A percentile compares a stretch with the other conserved stretches of the same genome.
These are phyloP conservation scores for Trachelus troglodyta DNA, from an alignment of 2,888 invertebrate genomes.

Conservation along the genomic window DNA sequence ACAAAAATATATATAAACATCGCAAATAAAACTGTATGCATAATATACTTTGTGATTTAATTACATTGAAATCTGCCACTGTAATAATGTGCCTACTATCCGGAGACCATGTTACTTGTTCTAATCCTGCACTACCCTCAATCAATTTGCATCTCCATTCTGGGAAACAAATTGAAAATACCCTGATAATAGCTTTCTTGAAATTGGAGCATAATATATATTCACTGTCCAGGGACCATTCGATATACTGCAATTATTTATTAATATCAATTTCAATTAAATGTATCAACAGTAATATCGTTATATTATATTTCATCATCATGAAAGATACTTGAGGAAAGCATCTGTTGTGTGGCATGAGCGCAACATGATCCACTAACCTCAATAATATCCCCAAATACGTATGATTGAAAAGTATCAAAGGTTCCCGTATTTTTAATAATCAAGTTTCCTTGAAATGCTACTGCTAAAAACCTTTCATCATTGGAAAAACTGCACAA, in stretches of 20 bases:
- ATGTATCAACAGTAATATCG: background rate
- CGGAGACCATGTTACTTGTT: conserved; percentile 67
- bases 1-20: conserved; percentile 17
- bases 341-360: background rate
- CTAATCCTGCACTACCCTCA: conserved; percentile 69
- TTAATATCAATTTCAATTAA: background rate
- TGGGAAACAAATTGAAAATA: conserved; percentile 67
- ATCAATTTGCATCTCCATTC: conserved; percentile 71
- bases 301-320: background rate
- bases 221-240: conserved; percentile 62
- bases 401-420: conserved; percentile 42
- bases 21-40: background rate
- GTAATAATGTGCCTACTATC: conserved; percentile 69
- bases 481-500: conserved; percentile 51
- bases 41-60: background rate
- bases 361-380: conserved; percentile 40
- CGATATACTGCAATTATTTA: conserved; percentile 44
- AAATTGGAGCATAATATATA: conserved; percentile 58
- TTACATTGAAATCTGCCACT: conserved; percentile 68
- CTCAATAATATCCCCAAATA: conserved; percentile 56
- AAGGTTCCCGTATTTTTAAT: conserved; percentile 44
- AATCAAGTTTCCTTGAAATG: conserved; percentile 50
- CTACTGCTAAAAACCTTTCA: conserved; percentile 49
- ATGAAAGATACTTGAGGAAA: background rate
- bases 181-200: conserved; percentile 58